Percentiles rank a stretch among this genome's conserved stretches.
These are phyloP conservation scores for Adela reaumurella DNA, from an alignment of 2,888 invertebrate species.

Conservation along the genomic window DNA sequence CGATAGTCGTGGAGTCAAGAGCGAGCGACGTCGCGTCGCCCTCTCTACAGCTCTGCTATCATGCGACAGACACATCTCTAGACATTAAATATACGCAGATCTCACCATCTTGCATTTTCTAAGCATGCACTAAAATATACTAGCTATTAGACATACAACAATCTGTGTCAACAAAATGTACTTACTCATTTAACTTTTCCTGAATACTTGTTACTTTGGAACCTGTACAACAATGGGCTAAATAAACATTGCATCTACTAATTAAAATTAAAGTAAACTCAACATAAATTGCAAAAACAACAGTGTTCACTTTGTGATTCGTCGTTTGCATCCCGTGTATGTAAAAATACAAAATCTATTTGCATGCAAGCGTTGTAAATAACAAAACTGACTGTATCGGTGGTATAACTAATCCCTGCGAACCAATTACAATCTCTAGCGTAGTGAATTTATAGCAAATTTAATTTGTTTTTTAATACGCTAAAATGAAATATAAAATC, in stretches of 20 bases:
- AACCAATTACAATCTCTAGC: background rate
- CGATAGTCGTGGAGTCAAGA: constrained; percentile 45
- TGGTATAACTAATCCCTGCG: background rate
- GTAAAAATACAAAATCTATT: background rate
- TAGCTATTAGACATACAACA: background rate
- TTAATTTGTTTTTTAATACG: background rate
- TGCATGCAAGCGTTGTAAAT: background rate
- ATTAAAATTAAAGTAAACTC: background rate
- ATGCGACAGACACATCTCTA: background rate
- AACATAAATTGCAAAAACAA: background rate
- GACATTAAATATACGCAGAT: background rate
- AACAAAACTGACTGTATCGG: background rate
- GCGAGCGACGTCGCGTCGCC: background rate
- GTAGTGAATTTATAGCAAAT: background rate
- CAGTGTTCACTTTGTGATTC: background rate
- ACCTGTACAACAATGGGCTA: no score
- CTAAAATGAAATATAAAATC: background rate
- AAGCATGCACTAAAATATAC: background rate
- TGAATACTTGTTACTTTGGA: no score
- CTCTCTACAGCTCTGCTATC: background rate
- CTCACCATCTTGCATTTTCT: background rate
- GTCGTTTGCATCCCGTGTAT: background rate
- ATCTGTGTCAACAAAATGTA: background rate
- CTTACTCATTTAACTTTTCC: no score
- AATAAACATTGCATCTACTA: no score